Conservation (phyloP, 1,140 invertebrate species). For the Drosophila setifemur region DNA sequence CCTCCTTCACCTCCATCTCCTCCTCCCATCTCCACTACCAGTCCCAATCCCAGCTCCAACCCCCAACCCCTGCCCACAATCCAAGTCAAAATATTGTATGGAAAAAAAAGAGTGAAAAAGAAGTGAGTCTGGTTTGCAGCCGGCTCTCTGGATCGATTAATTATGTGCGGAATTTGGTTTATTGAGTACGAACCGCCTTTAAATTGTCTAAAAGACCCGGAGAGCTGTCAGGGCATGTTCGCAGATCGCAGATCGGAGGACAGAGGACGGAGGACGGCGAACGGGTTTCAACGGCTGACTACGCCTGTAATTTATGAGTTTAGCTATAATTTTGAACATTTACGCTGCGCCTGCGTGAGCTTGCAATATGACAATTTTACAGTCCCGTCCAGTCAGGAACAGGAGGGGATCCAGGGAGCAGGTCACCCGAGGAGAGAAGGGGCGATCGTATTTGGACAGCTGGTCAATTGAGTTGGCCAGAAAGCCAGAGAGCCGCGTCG, state of each 20-base stretch:
- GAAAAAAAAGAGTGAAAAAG: constrained; percentile 23
- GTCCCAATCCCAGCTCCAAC: neutral
- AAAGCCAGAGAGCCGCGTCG: constrained; percentile 4
- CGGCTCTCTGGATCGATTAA: constrained; percentile 69
- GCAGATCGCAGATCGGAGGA: constrained; percentile 24
- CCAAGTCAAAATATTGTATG: constrained; percentile 69
- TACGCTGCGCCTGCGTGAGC: constrained; percentile 80
- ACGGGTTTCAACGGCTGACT: constrained; percentile 71
- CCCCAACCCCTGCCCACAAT: constrained; percentile 22
- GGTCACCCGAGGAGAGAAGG: constrained; percentile 19
- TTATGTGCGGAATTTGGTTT: constrained; percentile 81
- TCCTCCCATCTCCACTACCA: constrained; percentile 7
- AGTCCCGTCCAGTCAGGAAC: neutral
- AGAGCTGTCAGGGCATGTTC: constrained; percentile 65
- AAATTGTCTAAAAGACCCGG: constrained; percentile 78
- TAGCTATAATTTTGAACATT: constrained; percentile 81
- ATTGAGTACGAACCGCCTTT: constrained; percentile 81
- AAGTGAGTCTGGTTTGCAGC: constrained; percentile 34
- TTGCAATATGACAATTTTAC: constrained; percentile 78
- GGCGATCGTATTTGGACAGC: constrained; percentile 71
- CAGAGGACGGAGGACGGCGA: constrained; percentile 9
- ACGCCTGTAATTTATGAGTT: constrained; percentile 74
- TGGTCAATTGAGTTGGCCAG: constrained; percentile 75
- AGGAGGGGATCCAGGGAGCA: neutral
- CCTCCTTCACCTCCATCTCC: constrained; percentile 28